These are phyloP conservation scores for Beaufortia kweichowensis DNA, from an alignment of 2,113 vertebrate genomes.

Conservation along the genomic window DNA sequence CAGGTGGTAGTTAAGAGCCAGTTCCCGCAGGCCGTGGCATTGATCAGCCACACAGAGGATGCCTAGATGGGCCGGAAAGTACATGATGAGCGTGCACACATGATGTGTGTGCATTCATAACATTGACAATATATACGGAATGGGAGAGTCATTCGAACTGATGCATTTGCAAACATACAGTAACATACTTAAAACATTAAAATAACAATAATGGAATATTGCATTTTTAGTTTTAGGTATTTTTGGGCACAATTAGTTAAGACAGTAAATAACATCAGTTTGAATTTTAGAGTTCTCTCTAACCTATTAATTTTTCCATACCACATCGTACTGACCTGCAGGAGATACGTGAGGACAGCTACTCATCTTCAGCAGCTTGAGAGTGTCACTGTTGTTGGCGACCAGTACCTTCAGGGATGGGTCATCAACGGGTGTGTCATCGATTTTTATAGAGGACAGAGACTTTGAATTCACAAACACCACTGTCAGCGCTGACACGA, in stretches of 20 bases:
- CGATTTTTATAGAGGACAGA: constrained; percentile 80
- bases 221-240: too few relatives aligned
- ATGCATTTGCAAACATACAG: too few relatives aligned
- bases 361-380: constrained; percentile 82
- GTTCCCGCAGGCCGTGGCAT: constrained; percentile 76
- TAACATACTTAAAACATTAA: background rate
- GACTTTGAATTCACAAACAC: constrained; percentile 85
- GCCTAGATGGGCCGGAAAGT: constrained; percentile 57
- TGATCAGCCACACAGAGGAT: constrained; percentile 81
- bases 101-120: background rate
- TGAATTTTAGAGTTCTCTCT: background rate
- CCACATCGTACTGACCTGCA: constrained; percentile 54
- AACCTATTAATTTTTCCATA: background rate
- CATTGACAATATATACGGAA: background rate
- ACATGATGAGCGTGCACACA: background rate
- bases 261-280: too few relatives aligned
- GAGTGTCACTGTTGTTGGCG: constrained; percentile 80
- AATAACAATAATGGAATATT: too few relatives aligned
- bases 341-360: constrained; percentile 84
- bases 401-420: constrained; percentile 84
- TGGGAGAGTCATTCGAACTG: too few relatives aligned
- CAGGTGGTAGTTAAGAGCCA: constrained; percentile 78
- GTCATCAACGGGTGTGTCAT: constrained; percentile 82
- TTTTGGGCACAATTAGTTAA: too few relatives aligned
- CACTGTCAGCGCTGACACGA: constrained; percentile 80